Conservation (phyloP, 2,888 invertebrate genomes). For the Orchestes rusci region DNA sequence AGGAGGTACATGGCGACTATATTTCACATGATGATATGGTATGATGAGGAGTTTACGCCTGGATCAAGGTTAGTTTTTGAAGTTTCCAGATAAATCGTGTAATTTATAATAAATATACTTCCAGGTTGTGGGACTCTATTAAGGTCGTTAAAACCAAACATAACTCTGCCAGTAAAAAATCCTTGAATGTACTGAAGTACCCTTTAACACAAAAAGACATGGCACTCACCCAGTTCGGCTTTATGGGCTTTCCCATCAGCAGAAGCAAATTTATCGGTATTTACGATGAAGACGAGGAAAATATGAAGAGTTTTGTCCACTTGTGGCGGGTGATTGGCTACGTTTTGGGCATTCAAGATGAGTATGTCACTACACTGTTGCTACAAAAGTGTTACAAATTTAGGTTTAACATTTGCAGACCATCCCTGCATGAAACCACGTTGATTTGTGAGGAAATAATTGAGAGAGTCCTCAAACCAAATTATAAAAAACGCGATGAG, state of each 20-base stretch:
- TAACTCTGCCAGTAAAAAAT: conserved; percentile 52
- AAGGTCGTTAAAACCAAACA: conserved; percentile 61
- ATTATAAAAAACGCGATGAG: conserved; percentile 51
- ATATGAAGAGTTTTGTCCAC: conserved; percentile 69
- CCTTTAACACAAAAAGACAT: conserved; percentile 75
- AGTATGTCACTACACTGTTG: too few species aligned
- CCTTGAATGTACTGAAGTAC: conserved; percentile 45
- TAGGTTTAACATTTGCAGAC: conserved; percentile 65
- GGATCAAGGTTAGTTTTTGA: conserved; percentile 48
- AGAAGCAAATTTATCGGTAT: conserved; percentile 61
- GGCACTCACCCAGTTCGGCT: conserved; percentile 81
- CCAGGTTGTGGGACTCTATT: conserved; percentile 63
- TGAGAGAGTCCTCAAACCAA: conserved; percentile 55
- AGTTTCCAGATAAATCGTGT: too few species aligned
- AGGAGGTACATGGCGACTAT: conserved; percentile 72
- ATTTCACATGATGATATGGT: conserved; percentile 71
- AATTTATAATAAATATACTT: conserved; percentile 19
- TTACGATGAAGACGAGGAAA: conserved; percentile 50
- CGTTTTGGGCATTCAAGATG: conserved; percentile 74
- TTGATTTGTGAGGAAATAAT: conserved; percentile 52
- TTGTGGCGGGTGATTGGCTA: conserved; percentile 78
- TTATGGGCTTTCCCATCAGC: conserved; percentile 67
- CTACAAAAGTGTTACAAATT: too few species aligned
- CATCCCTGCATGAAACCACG: conserved; percentile 55
- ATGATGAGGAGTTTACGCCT: conserved; percentile 58